These are phyloP conservation scores for Stichodactyla helianthus DNA, from an alignment of 64 coral and sea anemone genomes.

Conservation along the genomic window DNA sequence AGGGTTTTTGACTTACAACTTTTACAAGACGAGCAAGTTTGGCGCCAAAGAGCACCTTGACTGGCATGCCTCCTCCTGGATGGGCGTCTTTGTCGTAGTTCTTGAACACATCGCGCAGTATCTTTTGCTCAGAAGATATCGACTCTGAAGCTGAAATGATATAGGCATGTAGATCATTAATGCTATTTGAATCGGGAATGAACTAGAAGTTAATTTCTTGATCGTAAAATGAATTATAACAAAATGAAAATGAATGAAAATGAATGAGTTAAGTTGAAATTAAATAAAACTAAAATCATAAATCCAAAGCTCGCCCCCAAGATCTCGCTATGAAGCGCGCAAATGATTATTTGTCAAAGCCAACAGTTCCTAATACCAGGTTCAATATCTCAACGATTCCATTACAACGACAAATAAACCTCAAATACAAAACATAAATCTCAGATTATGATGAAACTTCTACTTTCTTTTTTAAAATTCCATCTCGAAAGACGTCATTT, in stretches of 20 bases:
- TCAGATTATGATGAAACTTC: too few species aligned
- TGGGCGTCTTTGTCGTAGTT: constrained; percentile 70
- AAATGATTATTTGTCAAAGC: too few species aligned
- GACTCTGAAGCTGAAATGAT: not conserved
- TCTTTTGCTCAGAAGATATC: constrained; percentile 31
- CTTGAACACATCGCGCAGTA: constrained; percentile 41
- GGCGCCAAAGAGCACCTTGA: constrained; percentile 72
- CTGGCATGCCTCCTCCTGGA: constrained; percentile 43
- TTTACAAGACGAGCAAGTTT: constrained; percentile 67
- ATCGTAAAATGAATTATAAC: not conserved
- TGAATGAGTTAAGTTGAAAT: not conserved
- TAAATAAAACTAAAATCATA: not conserved
- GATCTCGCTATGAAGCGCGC: too few species aligned
- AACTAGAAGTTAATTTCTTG: not conserved
- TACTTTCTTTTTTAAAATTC: too few species aligned
- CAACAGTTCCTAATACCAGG: too few species aligned
- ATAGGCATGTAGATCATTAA: not conserved
- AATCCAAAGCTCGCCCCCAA: too few species aligned
- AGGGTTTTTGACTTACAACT: constrained; percentile 48
- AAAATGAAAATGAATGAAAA: not conserved
- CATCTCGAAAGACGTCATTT: too few species aligned
- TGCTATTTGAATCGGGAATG: not conserved
- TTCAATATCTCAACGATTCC: too few species aligned
- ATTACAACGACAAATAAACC: too few species aligned
- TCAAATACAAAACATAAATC: too few species aligned